phyloP scores from a whole-genome alignment of 2,113 vertebrate species.

The Erythrocebus patas region DNA sequence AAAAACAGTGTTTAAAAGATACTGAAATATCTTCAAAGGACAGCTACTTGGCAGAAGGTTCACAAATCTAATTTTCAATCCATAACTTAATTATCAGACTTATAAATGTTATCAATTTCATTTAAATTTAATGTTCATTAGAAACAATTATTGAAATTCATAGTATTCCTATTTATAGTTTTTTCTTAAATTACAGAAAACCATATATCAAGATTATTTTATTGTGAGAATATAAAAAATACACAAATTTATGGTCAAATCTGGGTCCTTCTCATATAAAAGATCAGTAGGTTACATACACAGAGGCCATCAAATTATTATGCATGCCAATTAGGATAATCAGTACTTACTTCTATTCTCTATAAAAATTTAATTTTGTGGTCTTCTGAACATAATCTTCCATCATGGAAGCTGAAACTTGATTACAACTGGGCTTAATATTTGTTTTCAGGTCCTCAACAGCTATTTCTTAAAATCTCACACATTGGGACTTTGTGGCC shows the following conservation, averaged over 20 bases:
- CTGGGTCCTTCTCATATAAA: background rate
- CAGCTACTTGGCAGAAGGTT: background rate
- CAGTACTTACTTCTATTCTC: background rate
- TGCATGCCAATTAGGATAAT: background rate
- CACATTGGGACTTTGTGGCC: background rate
- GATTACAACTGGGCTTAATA: background rate
- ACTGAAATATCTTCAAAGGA: too few species aligned
- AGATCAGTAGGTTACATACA: background rate
- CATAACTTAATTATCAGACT: conserved; percentile 14
- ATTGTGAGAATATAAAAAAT: background rate
- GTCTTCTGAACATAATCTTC: background rate
- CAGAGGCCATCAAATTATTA: background rate
- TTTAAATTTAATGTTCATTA: background rate
- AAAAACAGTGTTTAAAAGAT: too few species aligned
- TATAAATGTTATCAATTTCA: background rate
- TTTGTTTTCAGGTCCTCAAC: background rate
- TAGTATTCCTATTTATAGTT: background rate
- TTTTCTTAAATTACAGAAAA: conserved; percentile 29
- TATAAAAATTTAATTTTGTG: background rate
- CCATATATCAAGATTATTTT: conserved; percentile 1
- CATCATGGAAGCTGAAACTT: background rate
- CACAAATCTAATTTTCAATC: background rate
- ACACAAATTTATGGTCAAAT: background rate
- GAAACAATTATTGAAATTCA: background rate
- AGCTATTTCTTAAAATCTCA: background rate